A percentile compares a stretch with the other conserved stretches of the same genome.
phyloP scores from a whole-genome alignment of 2,888 invertebrate species.

The Schrankia costaestrigalis region DNA sequence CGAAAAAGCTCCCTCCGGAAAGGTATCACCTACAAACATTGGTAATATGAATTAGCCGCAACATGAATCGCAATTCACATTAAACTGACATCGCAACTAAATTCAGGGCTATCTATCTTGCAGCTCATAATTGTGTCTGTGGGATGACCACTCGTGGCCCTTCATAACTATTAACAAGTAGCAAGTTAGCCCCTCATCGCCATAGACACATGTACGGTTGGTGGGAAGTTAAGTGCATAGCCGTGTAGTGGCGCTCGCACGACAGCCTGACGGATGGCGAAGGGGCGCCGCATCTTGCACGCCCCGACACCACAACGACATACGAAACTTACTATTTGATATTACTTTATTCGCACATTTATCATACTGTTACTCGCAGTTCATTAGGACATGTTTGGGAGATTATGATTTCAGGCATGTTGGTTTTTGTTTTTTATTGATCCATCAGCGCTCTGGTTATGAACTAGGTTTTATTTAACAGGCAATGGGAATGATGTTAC shows the following conservation, averaged over 20 bases:
- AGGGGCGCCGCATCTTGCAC: conserved; percentile 51
- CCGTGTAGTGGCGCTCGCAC: conserved; percentile 57
- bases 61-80: conserved; percentile 7
- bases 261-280: conserved; percentile 72
- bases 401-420: no score
- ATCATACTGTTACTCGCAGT: no score
- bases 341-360: no score
- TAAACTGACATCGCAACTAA: conserved; percentile 16
- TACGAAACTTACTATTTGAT: conserved; percentile 28
- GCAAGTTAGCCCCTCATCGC: conserved; percentile 62
- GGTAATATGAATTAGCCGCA: conserved; percentile 2
- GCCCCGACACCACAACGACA: conserved; percentile 36
- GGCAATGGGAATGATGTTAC: no score
- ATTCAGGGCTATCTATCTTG: conserved; percentile 39
- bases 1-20: no score
- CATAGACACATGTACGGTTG: conserved; percentile 65
- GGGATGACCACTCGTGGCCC: conserved; percentile 54
- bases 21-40: no score
- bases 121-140: conserved; percentile 50
- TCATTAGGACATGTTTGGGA: no score
- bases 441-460: no score
- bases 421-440: no score
- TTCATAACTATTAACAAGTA: conserved; percentile 64
- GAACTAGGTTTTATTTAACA: no score
- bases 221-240: conserved; percentile 70